Base-by-base conservation (phyloP, 2,888 invertebrate species). In the Stratiomys singularior region DNA sequence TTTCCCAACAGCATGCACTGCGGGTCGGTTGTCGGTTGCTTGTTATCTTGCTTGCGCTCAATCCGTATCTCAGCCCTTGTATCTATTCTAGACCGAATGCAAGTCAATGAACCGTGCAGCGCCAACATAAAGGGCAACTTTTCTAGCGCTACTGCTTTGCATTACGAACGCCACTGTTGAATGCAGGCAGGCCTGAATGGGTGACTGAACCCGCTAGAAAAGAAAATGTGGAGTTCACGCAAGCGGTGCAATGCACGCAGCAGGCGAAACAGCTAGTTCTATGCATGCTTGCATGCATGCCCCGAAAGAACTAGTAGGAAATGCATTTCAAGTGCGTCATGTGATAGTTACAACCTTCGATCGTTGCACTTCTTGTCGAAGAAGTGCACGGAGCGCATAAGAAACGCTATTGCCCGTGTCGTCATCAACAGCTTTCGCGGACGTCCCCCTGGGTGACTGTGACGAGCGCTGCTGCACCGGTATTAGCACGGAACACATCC, bases 301-400 rank as follows among this genome's bases (percentile, higher is more conserved):
- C 37, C 5, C 37, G 3, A 37, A 27, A 52, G 52, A 52, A 52
- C 52, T 52, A 52, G 18, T 63, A 15, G 27, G 27, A 18, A 66
- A 37, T 66, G 27, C 27, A 52, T 71, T 71, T 71, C 71, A 56
- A 71, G 71, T 71, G 71, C 71, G 52, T 71, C 71, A 52, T 52
- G 23, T 56, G 28, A 9, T 37, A 5, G 25, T 52, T 52, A 66
- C 66, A 66, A 18, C 7, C 25, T n/a, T n/a, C 71, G 71, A 27
- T 71, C 71, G 18, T 56, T 71, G 71, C 71, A 71, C 71, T 52
- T 28, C n/a, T 52, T 28, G 52, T 27, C 44, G 27, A 64, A 52
- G 52, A 52, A 13, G 15, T 15, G 4, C 18, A 37, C 66, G 37
- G n/a, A 18, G 13, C 7, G 66, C 21, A 30, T 18, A 28, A 30